A percentile compares a stretch with the other conserved stretches of the same genome.
Evolutionary conservation across 2,113 vertebrate genomes (phyloP).

Genomic region (Nycticryphes semicollaris): DNA sequence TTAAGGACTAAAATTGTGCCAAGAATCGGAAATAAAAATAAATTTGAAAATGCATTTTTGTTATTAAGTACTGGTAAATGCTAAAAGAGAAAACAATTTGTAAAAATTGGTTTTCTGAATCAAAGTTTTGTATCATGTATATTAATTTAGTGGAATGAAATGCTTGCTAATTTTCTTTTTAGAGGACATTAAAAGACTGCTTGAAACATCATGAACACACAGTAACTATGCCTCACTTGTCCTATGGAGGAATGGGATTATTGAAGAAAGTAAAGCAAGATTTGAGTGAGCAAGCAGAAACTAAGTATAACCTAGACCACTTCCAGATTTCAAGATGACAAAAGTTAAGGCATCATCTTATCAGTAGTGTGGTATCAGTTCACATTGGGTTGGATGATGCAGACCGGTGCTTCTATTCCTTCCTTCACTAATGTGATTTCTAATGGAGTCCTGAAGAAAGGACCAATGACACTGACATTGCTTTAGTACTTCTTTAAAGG

Average conservation of each 20-base stretch:
- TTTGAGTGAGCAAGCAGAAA: neutral
- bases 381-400: neutral
- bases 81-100: neutral
- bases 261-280: neutral
- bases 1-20: neutral
- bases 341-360: neutral
- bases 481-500: neutral
- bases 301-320: neutral
- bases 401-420: neutral
- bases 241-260: neutral
- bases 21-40: neutral
- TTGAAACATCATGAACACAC: neutral
- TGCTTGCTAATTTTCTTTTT: neutral
- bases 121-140: neutral
- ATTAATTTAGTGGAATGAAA: neutral
- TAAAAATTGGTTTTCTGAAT: constrained; percentile 19
- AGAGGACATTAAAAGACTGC: neutral
- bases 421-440: neutral
- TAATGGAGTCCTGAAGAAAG: neutral
- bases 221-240: neutral
- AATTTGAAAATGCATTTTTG: constrained; percentile 4
- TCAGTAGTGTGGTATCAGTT: neutral
- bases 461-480: neutral
- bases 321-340: neutral
- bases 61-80: constrained; percentile 33